Evolutionary conservation across 1,140 invertebrate species (phyloP), one percentile per base, ranked within the genome.

Genomic region (Lucilia cuprina): DNA sequence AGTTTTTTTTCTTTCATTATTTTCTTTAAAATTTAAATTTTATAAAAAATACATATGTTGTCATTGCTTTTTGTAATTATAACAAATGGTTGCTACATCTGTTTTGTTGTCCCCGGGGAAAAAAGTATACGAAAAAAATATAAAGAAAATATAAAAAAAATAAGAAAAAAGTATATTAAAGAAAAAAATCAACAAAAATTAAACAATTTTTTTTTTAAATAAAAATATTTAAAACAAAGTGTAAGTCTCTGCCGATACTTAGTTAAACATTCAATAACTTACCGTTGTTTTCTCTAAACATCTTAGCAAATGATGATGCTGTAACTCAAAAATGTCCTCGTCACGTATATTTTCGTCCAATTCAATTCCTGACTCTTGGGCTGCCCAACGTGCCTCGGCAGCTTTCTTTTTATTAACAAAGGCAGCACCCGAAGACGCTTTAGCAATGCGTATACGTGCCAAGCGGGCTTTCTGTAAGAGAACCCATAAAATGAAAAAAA

Each of bases 331-430:
- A 87, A 99, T 98, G 91, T 99, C 98, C 90, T 99, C 97, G 90
- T 98, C 97, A 87, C 95, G 94, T 87, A 95, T 96, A 88, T 94
- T 95, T 84, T 98, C 97, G 88, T 98, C 97, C 86, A 97, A 93
- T 88, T 97, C 96, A 87, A 97, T 94, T 78, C 97, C 97, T 47
- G 96, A 96, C 92, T 98, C 97, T 92, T 97, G 96, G 30, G 97
- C 97, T 65, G 97, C 97, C 85, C 98, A 92, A 82, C 97, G 93
- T 8, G 98, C 98, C 91, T 99, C 98, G 2, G 97, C 97, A n/a
- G 98, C 98, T 91, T 99, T 99, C 94, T 99, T 99, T 93, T 99
- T 99, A 90, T 94, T 97, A 82, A 99, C 97, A 92, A 99, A 99
- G 7, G 98, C 99, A 8, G 98, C 98, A n/a, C 98, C 98, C 82